Conservation (phyloP, 2,888 invertebrate species). For the Aphrophora alni region DNA sequence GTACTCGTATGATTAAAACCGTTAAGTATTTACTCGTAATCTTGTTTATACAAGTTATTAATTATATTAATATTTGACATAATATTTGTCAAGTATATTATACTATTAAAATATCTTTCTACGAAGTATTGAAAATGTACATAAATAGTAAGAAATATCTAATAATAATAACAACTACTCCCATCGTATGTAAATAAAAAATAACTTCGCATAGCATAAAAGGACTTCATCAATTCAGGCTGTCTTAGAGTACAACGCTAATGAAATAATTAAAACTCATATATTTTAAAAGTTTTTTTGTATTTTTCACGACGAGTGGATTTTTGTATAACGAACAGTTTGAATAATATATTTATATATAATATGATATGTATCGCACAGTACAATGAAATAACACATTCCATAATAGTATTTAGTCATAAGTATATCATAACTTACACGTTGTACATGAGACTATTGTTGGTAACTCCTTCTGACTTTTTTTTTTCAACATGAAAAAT, state of each 20-base stretch:
- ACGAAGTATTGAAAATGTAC: too few species aligned
- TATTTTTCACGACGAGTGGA: slow-evolving; percentile 41
- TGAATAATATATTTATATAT: slow-evolving; percentile 42
- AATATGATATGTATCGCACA: slow-evolving; percentile 50
- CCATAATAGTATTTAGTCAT: slow-evolving; percentile 45
- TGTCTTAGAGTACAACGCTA: background rate
- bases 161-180: too few species aligned
- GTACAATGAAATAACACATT: slow-evolving; percentile 49
- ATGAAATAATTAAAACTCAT: background rate
- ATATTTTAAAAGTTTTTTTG: slow-evolving; percentile 33
- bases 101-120: too few species aligned
- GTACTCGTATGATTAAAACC: too few species aligned
- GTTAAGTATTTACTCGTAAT: too few species aligned
- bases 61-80: too few species aligned
- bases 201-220: too few species aligned
- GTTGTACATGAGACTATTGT: background rate
- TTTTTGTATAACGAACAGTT: slow-evolving; percentile 42
- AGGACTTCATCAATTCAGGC: too few species aligned
- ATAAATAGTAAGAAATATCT: too few species aligned
- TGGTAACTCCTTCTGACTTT: background rate
- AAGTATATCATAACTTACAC: slow-evolving; percentile 33
- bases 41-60: too few species aligned
- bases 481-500: slow-evolving; percentile 15
- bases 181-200: too few species aligned
- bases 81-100: too few species aligned